phyloP scores from a whole-genome alignment of 1,140 invertebrate genomes.

The Whitmania pigra region DNA sequence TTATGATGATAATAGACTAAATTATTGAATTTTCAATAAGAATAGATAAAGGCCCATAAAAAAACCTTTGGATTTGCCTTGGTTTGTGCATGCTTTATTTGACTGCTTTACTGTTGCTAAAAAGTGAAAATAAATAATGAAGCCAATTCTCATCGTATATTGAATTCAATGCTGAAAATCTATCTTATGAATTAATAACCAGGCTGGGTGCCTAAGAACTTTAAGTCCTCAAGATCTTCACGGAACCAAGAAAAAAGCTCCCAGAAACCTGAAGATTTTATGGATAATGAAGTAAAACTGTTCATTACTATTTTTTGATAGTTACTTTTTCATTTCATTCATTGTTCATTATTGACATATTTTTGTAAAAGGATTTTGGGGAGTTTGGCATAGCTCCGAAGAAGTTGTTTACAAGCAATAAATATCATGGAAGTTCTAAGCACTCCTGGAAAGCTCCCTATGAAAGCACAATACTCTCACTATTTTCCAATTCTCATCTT shows the following conservation, averaged over 20 bases:
- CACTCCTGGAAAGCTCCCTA: neutral
- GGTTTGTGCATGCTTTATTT: too few relatives aligned
- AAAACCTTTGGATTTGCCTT: too few relatives aligned
- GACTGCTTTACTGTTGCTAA: too few relatives aligned
- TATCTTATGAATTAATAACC: neutral
- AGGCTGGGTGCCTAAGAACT: slow-evolving; percentile 69
- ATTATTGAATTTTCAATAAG: too few relatives aligned
- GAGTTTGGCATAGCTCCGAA: slow-evolving; percentile 89
- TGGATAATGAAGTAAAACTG: slow-evolving; percentile 75
- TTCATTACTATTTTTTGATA: neutral
- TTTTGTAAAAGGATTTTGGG: slow-evolving; percentile 57
- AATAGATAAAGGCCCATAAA: too few relatives aligned
- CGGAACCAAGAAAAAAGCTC: slow-evolving; percentile 48
- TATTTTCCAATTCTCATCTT: neutral
- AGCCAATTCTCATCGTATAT: too few relatives aligned
- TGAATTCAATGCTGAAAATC: too few relatives aligned
- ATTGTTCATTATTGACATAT: neutral
- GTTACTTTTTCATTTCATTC: neutral
- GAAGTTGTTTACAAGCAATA: slow-evolving; percentile 59
- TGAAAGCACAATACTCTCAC: neutral
- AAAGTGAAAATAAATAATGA: too few relatives aligned
- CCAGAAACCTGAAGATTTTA: slow-evolving; percentile 66
- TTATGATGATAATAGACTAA: too few relatives aligned
- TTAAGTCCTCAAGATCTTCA: slow-evolving; percentile 66
- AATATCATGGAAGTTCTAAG: slow-evolving; percentile 44